A percentile compares a stretch with the other conserved stretches of the same genome.
Conservation (phyloP, 2,888 invertebrate genomes). For the Nycteola revayana region DNA sequence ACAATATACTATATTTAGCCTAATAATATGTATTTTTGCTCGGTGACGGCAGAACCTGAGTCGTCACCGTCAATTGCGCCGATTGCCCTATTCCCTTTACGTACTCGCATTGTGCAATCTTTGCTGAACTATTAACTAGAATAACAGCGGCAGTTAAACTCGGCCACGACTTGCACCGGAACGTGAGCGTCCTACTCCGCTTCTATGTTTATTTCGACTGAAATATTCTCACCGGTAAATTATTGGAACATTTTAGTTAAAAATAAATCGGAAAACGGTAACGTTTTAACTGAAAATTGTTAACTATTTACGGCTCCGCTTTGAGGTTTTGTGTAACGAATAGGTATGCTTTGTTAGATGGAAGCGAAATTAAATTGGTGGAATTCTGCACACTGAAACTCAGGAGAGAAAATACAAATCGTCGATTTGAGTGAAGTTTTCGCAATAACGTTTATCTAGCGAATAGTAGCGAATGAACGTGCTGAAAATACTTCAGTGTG, state of each 20-base stretch:
- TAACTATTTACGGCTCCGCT: too few species aligned
- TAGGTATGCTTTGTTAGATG: neutral
- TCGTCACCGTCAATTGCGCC: conserved; percentile 20
- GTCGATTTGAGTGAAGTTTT: neutral
- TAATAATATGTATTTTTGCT: too few species aligned
- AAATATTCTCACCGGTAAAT: conserved; percentile 16
- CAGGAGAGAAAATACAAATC: neutral
- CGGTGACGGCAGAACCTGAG: too few species aligned
- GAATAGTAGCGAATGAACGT: too few species aligned
- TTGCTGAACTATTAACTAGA: conserved; percentile 17
- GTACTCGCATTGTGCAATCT: conserved; percentile 20
- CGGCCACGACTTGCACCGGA: conserved; percentile 13
- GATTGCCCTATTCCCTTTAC: neutral
- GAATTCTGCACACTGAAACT: neutral
- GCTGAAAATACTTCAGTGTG: too few species aligned
- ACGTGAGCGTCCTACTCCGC: conserved; percentile 13
- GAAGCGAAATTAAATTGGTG: neutral
- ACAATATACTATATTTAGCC: too few species aligned
- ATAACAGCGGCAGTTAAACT: conserved; percentile 16
- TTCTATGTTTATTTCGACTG: conserved; percentile 9
- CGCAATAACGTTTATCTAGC: too few species aligned
- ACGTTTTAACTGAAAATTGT: too few species aligned
- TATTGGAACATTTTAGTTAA: conserved; percentile 10
- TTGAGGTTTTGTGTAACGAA: neutral
- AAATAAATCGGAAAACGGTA: conserved; percentile 15